Percentiles rank a stretch among this genome's conserved stretches.
These are phyloP conservation scores for Diplolepis rosae DNA, from an alignment of 2,888 invertebrate species.

Conservation along the genomic window DNA sequence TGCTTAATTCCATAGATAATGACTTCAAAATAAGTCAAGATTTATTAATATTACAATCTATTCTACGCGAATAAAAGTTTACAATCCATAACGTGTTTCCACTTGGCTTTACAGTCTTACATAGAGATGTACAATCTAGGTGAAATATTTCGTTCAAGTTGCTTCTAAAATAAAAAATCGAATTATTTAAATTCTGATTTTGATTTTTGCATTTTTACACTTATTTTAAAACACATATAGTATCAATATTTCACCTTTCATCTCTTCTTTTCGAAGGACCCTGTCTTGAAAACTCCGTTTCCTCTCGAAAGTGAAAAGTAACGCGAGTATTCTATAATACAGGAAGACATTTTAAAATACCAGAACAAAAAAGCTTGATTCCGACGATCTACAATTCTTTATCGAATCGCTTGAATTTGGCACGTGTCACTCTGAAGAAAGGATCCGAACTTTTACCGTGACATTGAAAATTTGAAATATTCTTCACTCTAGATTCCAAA, in stretches of 20 bases:
- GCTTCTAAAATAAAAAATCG: neutral
- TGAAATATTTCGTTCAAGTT: neutral
- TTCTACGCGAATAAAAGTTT: constrained; percentile 17
- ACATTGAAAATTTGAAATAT: constrained; percentile 14
- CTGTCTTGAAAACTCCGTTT: neutral
- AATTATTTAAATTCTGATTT: neutral
- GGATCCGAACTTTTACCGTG: constrained; percentile 27
- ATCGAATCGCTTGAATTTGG: constrained; percentile 22
- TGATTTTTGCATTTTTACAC: constrained; percentile 27
- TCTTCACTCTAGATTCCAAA: constrained; percentile 19
- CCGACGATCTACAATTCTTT: constrained; percentile 10
- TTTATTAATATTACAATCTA: constrained; percentile 27
- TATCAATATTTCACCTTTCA: constrained; percentile 12
- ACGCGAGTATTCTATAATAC: constrained; percentile 41
- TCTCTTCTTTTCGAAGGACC: constrained; percentile 30
- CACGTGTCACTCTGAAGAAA: constrained; percentile 31
- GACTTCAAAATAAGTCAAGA: constrained; percentile 19
- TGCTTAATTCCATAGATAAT: constrained; percentile 17
- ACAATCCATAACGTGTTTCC: constrained; percentile 1
- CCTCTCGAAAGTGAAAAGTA: constrained; percentile 12
- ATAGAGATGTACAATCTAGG: constrained; percentile 8
- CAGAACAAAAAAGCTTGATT: constrained; percentile 1
- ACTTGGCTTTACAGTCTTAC: constrained; percentile 11
- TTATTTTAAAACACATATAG: neutral
- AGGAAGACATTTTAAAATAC: constrained; percentile 47